Percentiles rank a stretch among this genome's conserved stretches.
These are phyloP conservation scores for Chironomus riparius DNA, from an alignment of 2,888 invertebrate species.

Conservation along the genomic window DNA sequence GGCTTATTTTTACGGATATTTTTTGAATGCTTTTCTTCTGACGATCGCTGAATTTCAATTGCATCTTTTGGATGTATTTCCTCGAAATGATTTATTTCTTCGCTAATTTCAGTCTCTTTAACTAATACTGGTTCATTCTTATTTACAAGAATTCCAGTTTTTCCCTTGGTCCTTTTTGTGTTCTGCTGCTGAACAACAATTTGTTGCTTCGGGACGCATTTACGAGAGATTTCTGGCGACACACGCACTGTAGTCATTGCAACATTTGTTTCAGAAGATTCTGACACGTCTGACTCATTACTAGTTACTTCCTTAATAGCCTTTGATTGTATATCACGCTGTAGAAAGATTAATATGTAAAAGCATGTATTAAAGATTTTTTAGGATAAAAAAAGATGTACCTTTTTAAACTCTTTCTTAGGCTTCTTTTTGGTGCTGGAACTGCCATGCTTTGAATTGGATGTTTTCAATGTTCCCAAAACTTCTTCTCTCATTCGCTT, in stretches of 20 bases:
- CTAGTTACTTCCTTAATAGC: not conserved
- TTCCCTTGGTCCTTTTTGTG: conserved; percentile 29
- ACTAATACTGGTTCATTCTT: conserved; percentile 37
- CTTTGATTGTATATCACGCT: not conserved
- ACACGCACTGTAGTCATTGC: not conserved
- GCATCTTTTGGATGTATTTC: conserved; percentile 76
- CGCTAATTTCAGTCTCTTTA: conserved; percentile 30
- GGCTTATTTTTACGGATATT: conserved; percentile 35
- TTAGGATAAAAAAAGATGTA: not conserved
- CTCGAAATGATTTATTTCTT: conserved; percentile 59
- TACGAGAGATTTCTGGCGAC: not conserved
- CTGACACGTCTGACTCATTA: conserved; percentile 8
- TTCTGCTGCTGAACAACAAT: not conserved
- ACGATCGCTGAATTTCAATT: conserved; percentile 34
- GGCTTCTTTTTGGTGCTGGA: conserved; percentile 24
- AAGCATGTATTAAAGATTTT: too few relatives aligned
- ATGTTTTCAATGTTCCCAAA: conserved; percentile 35
- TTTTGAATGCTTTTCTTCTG: not conserved
- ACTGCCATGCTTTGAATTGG: conserved; percentile 28
- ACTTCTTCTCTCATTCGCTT: conserved; percentile 40
- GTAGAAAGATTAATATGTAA: not conserved
- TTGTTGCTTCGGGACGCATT: not conserved
- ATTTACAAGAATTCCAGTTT: conserved; percentile 37
- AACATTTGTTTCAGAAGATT: not conserved
- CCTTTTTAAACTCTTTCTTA: conserved; percentile 27